phyloP scores from a whole-genome alignment of 2,113 vertebrate species.

The Theristicus caerulescens region DNA sequence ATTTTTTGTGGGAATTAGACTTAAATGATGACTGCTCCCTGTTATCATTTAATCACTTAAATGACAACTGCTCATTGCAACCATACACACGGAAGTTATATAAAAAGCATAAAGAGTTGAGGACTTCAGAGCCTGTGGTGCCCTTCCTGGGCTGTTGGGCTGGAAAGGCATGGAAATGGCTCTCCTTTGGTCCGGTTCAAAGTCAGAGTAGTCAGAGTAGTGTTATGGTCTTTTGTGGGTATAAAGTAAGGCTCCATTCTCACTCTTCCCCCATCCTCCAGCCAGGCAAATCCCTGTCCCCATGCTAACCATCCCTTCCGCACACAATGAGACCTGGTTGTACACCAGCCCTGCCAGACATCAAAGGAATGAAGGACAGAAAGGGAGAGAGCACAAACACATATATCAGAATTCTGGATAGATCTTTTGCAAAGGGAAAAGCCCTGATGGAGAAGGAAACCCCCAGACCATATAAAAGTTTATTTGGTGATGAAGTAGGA shows the following conservation, averaged over 20 bases:
- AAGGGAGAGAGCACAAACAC: neutral
- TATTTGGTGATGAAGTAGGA: neutral
- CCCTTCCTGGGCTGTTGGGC: neutral
- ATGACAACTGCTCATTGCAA: neutral
- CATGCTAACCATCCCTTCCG: neutral
- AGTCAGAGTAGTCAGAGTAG: neutral
- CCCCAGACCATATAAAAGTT: neutral
- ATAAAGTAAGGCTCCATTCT: neutral
- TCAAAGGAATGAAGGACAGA: neutral
- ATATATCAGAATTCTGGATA: neutral
- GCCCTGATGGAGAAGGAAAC: neutral
- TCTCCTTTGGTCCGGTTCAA: neutral
- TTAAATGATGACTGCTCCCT: neutral
- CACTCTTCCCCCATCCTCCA: neutral
- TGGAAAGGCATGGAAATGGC: neutral
- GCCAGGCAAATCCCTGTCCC: neutral
- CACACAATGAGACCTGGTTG: rapidly evolving
- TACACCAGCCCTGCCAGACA: neutral
- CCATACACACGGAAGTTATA: neutral
- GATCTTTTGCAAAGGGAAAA: neutral
- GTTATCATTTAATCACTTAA: neutral
- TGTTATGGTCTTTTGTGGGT: neutral
- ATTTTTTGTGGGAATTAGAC: neutral
- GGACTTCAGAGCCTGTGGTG: neutral
- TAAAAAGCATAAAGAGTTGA: neutral